Base-by-base conservation (phyloP, 2,113 vertebrate species). In the Cricetomys ansorgei region DNA sequence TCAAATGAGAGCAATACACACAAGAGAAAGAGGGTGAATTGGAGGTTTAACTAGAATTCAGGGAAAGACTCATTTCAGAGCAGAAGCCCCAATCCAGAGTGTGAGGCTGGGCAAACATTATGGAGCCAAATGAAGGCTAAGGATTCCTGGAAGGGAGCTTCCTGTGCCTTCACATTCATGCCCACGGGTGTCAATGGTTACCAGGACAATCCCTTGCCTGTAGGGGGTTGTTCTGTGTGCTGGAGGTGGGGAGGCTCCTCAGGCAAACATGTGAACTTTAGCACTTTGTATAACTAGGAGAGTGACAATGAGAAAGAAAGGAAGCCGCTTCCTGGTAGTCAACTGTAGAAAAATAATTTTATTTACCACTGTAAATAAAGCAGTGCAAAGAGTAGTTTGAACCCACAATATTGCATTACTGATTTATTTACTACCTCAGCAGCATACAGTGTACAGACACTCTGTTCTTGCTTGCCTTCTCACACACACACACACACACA, bases 271-370 rank as follows among this genome's bases (percentile, higher is more conserved):
- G 11, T 13, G 45, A 62, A 83, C 69, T 48, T 87, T 34, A 87
- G 45, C 75, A 81, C 69, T 88, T 80, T 90, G 86, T 80, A 67
- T 55, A 29, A 94, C n/a, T 53, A 86, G 65, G 69, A 81, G 0
- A 17, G 59, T 69, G 89, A 64, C 27, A 37, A 53, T 0, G 15
- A 53, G 50, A 95, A 89, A 80, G 45, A 25, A 94, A 37, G 88
- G 87, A n/a, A 96, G 55, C 79, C 53, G 94, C 29, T 96, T 79
- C 59, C 89, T 69, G 62, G 80, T 50, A 98, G 81, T 86, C 69
- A 98, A 96, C 95, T 95, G 97, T 98, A 99, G 96, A 99, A 99
- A 99, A 99, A 98, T 99, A 99, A 98, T 98, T 98, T 98, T 98
- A 98, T 98, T 99, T 98, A 97, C 97, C 98, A 97, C 97, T 98